Evolutionary conservation across 2,888 invertebrate species (phyloP).

Genomic region (Pimpla rufipes): DNA sequence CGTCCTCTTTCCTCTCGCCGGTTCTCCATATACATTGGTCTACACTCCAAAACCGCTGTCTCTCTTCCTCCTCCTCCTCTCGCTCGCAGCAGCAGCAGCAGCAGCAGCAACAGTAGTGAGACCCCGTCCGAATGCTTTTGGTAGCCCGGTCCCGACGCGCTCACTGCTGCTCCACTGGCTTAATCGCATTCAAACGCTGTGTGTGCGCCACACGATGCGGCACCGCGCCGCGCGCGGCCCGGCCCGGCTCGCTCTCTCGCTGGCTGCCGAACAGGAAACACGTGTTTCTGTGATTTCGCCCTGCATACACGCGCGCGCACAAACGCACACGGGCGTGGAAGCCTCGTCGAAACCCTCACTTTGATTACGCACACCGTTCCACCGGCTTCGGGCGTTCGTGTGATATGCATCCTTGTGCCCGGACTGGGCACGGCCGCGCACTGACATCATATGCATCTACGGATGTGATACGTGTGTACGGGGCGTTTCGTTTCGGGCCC

Average conservation of each 20-base stretch:
- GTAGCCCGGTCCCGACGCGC: constrained; percentile 54
- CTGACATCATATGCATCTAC: constrained; percentile 50
- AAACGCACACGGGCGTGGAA: too few species aligned
- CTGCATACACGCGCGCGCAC: constrained; percentile 34
- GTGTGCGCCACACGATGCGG: constrained; percentile 67
- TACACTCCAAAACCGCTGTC: constrained; percentile 37
- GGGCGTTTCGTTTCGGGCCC: not conserved
- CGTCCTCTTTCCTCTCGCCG: constrained; percentile 53
- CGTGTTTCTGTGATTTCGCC: constrained; percentile 79
- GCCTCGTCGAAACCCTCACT: constrained; percentile 54
- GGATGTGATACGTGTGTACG: constrained; percentile 14
- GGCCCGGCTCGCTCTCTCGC: constrained; percentile 49
- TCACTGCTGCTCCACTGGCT: constrained; percentile 74
- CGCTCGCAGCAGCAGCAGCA: constrained; percentile 21
- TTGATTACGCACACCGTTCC: constrained; percentile 39
- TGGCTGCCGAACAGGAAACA: constrained; percentile 70
- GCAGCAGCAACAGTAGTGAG: constrained; percentile 29
- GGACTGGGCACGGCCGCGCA: constrained; percentile 36
- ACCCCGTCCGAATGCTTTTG: constrained; percentile 63
- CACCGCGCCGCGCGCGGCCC: constrained; percentile 25
- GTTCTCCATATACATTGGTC: not conserved
- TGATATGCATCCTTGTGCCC: not conserved
- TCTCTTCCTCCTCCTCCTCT: not conserved
- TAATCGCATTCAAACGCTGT: constrained; percentile 80
- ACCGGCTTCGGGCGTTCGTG: constrained; percentile 24